phyloP scores from a whole-genome alignment of 2,888 invertebrate species.

The Eupithecia abbreviata region DNA sequence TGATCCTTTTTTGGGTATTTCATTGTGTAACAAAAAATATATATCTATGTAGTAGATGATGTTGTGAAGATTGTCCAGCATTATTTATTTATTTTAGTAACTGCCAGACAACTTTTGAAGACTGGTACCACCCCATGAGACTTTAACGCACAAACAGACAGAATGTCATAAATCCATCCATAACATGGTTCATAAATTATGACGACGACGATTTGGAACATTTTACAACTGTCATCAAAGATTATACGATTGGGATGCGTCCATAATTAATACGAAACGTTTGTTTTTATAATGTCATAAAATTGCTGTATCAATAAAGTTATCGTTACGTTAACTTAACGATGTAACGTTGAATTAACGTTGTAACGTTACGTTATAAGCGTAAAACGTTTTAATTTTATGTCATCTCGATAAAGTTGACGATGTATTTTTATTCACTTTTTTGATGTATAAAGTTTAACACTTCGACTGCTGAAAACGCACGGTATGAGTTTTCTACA shows the following conservation, averaged over 20 bases:
- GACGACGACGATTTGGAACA: conserved; percentile 81
- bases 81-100: not conserved
- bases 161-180: conserved; percentile 76
- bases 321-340: conserved; percentile 56
- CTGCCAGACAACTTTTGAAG: not conserved
- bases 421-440: conserved; percentile 34
- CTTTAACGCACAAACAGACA: conserved; percentile 49
- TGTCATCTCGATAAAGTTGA: conserved; percentile 53
- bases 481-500: too few species aligned
- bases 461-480: too few species aligned
- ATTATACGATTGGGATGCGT: conserved; percentile 79
- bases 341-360: conserved; percentile 51
- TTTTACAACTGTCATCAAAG: conserved; percentile 82
- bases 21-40: too few species aligned
- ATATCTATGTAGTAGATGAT: too few species aligned
- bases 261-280: conserved; percentile 82
- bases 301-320: conserved; percentile 72
- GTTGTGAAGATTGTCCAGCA: too few species aligned
- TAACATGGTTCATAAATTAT: conserved; percentile 83
- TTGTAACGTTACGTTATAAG: conserved; percentile 54
- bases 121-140: conserved; percentile 2
- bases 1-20: not conserved
- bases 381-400: conserved; percentile 68
- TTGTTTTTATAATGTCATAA: conserved; percentile 82
- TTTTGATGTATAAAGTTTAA: conserved; percentile 6